These are phyloP conservation scores for Pogonophryne albipinna DNA, from an alignment of 2,797 vertebrate species.

Conservation along the genomic window DNA sequence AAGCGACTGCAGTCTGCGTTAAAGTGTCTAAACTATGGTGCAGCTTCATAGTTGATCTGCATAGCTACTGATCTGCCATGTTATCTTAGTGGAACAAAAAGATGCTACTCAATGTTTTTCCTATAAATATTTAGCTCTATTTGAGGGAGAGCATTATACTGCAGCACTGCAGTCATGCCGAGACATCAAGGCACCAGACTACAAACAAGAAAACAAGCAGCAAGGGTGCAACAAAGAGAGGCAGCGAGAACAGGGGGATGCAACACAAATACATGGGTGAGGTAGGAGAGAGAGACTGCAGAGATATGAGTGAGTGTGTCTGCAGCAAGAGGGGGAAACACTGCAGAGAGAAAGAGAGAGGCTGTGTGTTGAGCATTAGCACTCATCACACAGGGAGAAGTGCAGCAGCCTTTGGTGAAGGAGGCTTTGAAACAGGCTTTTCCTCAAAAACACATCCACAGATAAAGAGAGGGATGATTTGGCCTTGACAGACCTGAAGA, in stretches of 20 bases:
- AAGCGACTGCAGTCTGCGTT: neutral
- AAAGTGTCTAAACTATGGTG: neutral
- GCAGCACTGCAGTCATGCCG: constrained; percentile 43
- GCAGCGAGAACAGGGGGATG: neutral
- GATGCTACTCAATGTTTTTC: neutral
- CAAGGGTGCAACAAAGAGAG: constrained; percentile 26
- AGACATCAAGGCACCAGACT: constrained; percentile 37
- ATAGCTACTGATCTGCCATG: too few species aligned
- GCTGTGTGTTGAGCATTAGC: constrained; percentile 51
- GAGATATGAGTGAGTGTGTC: constrained; percentile 58
- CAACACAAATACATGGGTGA: neutral
- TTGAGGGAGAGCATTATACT: neutral
- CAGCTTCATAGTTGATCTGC: neutral
- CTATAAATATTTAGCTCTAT: neutral
- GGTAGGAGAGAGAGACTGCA: constrained; percentile 52
- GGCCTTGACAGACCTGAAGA: constrained; percentile 36
- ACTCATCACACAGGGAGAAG: constrained; percentile 51
- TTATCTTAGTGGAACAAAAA: too few species aligned
- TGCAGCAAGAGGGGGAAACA: constrained; percentile 60
- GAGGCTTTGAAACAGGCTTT: constrained; percentile 51
- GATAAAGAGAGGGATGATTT: neutral
- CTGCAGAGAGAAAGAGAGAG: constrained; percentile 58
- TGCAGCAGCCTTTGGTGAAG: constrained; percentile 39
- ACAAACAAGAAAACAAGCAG: constrained; percentile 15
- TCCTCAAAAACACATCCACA: constrained; percentile 27